phyloP scores from a whole-genome alignment of 1,140 invertebrate species.

The Achroia grisella region DNA sequence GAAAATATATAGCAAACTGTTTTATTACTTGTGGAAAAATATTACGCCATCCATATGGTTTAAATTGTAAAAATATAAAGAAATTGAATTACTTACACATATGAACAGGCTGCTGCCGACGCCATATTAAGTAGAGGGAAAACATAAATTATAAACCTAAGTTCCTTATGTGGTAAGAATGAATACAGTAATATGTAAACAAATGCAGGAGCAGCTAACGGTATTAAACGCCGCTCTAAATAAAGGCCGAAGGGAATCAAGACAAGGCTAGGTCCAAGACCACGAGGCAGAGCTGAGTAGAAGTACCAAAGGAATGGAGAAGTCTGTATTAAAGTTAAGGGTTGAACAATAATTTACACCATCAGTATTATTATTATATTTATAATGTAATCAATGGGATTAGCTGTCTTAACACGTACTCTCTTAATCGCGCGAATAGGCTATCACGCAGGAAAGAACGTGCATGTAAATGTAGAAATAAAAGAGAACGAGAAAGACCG shows the following conservation, averaged over 20 bases:
- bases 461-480: too few species aligned
- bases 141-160: slow-evolving; percentile 98
- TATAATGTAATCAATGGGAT: too few species aligned
- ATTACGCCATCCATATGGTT: too few species aligned
- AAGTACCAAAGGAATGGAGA: slow-evolving; percentile 99
- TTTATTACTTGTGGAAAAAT: neutral
- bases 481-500: too few species aligned
- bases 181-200: slow-evolving; percentile 94
- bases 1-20: too few species aligned
- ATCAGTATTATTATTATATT: too few species aligned
- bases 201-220: slow-evolving; percentile 83
- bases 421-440: too few species aligned
- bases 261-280: slow-evolving; percentile 86
- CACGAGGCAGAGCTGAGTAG: slow-evolving; percentile 95
- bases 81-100: slow-evolving; percentile 83
- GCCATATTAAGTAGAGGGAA: slow-evolving; percentile 95
- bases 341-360: too few species aligned
- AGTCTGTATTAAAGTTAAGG: slow-evolving; percentile 78
- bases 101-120: slow-evolving; percentile 89
- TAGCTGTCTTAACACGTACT: too few species aligned
- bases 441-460: too few species aligned
- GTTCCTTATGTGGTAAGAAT: slow-evolving; percentile 97
- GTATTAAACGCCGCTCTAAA: slow-evolving; percentile 81
- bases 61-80: slow-evolving; percentile 3
- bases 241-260: slow-evolving; percentile 88